Percentiles rank a stretch among this genome's conserved stretches.
phyloP scores from a whole-genome alignment of 2,888 invertebrate genomes.

The Camponotus fellah region DNA sequence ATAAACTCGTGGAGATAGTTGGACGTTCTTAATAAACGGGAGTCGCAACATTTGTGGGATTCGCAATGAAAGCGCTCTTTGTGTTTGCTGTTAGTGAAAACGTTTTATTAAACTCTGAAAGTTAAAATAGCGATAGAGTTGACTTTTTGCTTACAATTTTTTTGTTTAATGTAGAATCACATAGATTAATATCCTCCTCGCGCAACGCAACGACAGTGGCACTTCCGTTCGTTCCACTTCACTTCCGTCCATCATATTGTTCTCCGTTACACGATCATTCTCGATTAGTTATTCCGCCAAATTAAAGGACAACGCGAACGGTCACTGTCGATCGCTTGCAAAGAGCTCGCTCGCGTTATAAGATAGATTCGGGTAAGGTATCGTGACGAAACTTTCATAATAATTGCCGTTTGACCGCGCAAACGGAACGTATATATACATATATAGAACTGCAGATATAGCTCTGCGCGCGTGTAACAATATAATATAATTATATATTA shows the following conservation, averaged over 20 bases:
- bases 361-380: constrained; percentile 54
- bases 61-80: constrained; percentile 6
- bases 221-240: neutral
- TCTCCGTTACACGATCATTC: neutral
- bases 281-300: neutral
- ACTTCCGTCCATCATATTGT: neutral
- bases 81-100: constrained; percentile 80
- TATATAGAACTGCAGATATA: constrained; percentile 53
- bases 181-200: constrained; percentile 70
- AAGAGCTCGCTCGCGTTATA: constrained; percentile 38
- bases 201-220: constrained; percentile 36
- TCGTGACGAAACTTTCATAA: constrained; percentile 60
- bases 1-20: neutral
- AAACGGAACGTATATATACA: constrained; percentile 48
- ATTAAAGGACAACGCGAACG: neutral
- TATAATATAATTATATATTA: constrained; percentile 62
- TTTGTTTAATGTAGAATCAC: constrained; percentile 70
- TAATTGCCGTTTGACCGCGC: constrained; percentile 48
- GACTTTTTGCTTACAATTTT: constrained; percentile 64
- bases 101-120: constrained; percentile 84
- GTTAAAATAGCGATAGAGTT: constrained; percentile 84
- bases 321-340: constrained; percentile 43
- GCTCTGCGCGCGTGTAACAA: constrained; percentile 57
- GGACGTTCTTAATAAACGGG: neutral
- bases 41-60: neutral